These are phyloP conservation scores for Isotomurus palustris DNA, from an alignment of 2,888 invertebrate species.

Conservation along the genomic window DNA sequence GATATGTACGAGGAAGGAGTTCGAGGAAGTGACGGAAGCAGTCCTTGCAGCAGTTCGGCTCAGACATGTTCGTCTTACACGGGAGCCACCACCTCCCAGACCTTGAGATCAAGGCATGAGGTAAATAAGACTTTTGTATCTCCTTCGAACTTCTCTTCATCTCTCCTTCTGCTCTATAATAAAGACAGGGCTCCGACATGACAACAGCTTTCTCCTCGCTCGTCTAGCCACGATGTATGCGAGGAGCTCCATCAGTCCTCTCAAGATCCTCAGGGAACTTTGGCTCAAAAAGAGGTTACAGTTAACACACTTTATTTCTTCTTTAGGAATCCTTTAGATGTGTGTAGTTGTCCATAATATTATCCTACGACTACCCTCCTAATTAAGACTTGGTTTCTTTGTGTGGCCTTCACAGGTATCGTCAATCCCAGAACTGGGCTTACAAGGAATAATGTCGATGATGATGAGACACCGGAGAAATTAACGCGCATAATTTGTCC, in stretches of 20 bases:
- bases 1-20: conserved; percentile 43
- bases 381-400: background rate
- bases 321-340: background rate
- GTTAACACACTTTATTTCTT: background rate
- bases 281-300: conserved; percentile 44
- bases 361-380: background rate
- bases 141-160: conserved; percentile 2
- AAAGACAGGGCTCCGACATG: conserved; percentile 45
- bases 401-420: conserved; percentile 21
- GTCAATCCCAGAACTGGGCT: conserved; percentile 17
- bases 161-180: conserved; percentile 16
- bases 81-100: conserved; percentile 1
- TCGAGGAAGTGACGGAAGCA: conserved; percentile 19
- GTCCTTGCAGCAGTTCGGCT: conserved; percentile 14
- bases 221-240: conserved; percentile 46
- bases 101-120: conserved; percentile 25
- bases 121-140: conserved; percentile 18
- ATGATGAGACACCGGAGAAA: no score
- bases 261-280: conserved; percentile 44
- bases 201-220: conserved; percentile 43
- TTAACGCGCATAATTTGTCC: no score
- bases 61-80: background rate
- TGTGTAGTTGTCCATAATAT: background rate
- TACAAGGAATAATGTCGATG: conserved; percentile 25
- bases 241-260: conserved; percentile 44